These are phyloP conservation scores for Lonchura striata DNA, from an alignment of 2,113 vertebrate species.

Conservation along the genomic window DNA sequence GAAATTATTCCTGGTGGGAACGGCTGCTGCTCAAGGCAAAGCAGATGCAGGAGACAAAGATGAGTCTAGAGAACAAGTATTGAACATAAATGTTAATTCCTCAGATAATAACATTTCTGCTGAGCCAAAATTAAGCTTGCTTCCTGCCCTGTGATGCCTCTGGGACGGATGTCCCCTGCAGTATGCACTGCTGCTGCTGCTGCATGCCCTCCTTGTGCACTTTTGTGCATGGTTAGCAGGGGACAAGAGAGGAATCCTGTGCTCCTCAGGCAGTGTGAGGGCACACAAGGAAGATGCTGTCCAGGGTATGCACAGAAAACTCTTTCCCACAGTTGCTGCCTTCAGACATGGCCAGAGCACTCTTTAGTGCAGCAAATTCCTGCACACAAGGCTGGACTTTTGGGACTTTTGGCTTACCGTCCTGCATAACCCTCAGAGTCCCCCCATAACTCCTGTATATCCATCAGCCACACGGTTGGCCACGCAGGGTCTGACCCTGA, in stretches of 20 bases:
- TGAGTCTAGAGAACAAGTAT: not conserved
- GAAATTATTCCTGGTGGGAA: not conserved
- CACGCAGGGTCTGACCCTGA: not conserved
- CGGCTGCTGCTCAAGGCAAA: not conserved
- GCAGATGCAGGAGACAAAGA: not conserved
- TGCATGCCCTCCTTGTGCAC: not conserved
- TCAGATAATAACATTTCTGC: constrained; percentile 13
- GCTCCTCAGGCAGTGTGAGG: rapidly evolving
- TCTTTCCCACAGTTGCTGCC: not conserved
- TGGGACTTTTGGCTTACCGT: not conserved
- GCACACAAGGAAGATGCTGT: not conserved
- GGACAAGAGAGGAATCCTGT: not conserved
- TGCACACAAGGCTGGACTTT: not conserved
- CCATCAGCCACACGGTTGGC: not conserved
- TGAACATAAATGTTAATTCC: constrained; percentile 39
- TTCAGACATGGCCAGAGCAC: not conserved
- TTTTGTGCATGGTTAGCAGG: not conserved
- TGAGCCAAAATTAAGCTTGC: not conserved
- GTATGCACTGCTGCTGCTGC: not conserved
- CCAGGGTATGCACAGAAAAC: not conserved
- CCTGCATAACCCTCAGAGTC: not conserved
- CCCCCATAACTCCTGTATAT: not conserved
- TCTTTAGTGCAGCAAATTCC: not conserved
- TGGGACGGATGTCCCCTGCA: not conserved
- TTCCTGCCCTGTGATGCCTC: not conserved